phyloP scores from a whole-genome alignment of 2,113 vertebrate species.

The Bufo gargarizans region DNA sequence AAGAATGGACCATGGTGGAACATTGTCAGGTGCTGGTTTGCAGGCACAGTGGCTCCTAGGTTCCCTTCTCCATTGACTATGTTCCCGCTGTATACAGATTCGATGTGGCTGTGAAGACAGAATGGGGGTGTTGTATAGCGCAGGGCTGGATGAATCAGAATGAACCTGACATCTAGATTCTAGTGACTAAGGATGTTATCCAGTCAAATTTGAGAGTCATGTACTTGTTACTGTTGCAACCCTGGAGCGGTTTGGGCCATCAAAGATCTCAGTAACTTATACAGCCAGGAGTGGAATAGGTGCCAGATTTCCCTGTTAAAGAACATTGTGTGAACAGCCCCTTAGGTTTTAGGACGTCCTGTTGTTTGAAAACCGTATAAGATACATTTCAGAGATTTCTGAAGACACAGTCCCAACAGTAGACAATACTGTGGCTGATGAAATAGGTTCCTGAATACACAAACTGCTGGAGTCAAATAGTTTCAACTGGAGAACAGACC shows the following conservation, averaged over 20 bases:
- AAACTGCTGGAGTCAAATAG: not conserved
- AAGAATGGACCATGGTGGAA: not conserved
- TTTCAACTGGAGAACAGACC: not conserved
- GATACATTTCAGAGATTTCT: not conserved
- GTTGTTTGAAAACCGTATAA: not conserved
- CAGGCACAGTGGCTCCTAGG: constrained; percentile 2
- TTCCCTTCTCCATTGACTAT: constrained; percentile 32
- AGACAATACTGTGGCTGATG: not conserved
- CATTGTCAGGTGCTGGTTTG: not conserved
- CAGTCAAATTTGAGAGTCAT: not conserved
- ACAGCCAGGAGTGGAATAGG: too few relatives aligned
- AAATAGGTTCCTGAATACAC: not conserved
- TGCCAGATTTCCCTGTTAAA: too few relatives aligned
- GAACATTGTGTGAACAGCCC: too few relatives aligned
- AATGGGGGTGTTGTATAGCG: constrained; percentile 18
- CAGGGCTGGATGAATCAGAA: constrained; percentile 4
- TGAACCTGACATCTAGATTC: not conserved
- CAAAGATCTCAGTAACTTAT: not conserved
- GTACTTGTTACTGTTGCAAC: not conserved
- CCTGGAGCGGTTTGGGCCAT: not conserved
- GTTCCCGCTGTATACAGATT: constrained; percentile 6
- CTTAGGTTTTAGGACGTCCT: too few relatives aligned
- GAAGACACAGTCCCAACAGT: not conserved
- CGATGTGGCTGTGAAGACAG: constrained; percentile 24
- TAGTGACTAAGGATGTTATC: not conserved